Percentiles rank a stretch among this genome's conserved stretches.
Evolutionary conservation across 2,113 vertebrate genomes (phyloP).

Genomic region (Dromaius novaehollandiae): DNA sequence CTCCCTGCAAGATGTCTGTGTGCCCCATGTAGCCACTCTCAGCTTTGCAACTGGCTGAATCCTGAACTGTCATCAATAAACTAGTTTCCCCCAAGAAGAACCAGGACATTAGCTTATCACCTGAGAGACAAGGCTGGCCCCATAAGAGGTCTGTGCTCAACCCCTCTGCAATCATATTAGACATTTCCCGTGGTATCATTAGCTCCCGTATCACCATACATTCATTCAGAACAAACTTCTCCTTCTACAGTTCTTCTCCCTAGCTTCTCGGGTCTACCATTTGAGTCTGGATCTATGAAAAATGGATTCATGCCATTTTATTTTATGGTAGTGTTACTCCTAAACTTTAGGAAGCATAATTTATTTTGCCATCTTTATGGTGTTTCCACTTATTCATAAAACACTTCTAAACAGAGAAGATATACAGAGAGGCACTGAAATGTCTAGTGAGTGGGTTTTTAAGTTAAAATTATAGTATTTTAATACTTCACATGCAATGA

Average conservation of each 20-base stretch:
- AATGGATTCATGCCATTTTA: not conserved
- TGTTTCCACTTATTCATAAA: slow-evolving; percentile 3
- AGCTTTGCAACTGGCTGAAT: not conserved
- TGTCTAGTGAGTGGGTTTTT: slow-evolving; percentile 7
- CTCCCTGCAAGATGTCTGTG: not conserved
- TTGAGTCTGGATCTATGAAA: not conserved
- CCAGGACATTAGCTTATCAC: not conserved
- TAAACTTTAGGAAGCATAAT: slow-evolving; percentile 2
- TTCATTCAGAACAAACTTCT: not conserved
- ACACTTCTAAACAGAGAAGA: not conserved
- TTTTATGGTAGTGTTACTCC: not conserved
- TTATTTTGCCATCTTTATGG: slow-evolving; percentile 31
- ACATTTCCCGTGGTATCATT: not conserved
- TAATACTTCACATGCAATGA: slow-evolving; percentile 43
- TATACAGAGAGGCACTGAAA: not conserved
- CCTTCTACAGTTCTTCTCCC: not conserved
- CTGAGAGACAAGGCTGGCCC: not conserved
- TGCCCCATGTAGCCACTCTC: not conserved
- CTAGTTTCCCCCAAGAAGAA: too few species aligned
- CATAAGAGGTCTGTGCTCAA: not conserved
- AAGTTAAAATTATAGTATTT: slow-evolving; percentile 54
- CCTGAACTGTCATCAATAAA: not conserved
- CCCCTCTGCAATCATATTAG: fast-evolving
- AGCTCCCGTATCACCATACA: fast-evolving
- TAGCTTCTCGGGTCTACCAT: not conserved